Base-by-base conservation (phyloP, 2,113 vertebrate species). In the Odocoileus virginianus region DNA sequence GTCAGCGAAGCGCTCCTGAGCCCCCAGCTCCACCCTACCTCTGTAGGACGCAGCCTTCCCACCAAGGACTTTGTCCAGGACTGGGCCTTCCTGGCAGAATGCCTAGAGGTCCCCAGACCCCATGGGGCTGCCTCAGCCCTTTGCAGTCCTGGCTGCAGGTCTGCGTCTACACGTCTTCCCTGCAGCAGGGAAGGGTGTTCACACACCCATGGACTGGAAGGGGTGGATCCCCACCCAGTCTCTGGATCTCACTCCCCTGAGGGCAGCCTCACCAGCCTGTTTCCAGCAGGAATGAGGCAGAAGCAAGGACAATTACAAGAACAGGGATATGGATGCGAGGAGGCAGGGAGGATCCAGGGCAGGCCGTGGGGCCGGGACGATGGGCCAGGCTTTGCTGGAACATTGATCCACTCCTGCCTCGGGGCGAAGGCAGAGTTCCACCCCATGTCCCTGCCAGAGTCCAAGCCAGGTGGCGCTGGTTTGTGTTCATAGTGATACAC, bases 401-500 rank as follows among this genome's bases (percentile, higher is more conserved):
- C 33, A 10, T 4, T 2, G n/a, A 9, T 3, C 54, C n/a, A 0
- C 45, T 61, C 30, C 36, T 11, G 7, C 16, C 17, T 2, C 0
- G 0, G 6, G 25, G 8, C 1, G 0, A 25, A 17, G 79, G 55
- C 85, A 25, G 78, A 57, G 36, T 5, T 33, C 45, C 19, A 2
- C 95, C n/a, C 60, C 52, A 7, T 1, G 3, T 12, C 10, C 30
- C 71, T 15, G 9, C 23, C 19, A 1, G 47, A 15, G 61, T 25
- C 61, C 76, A 1, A 5, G 47, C 28, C 1, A 0, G 0, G 23
- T 13, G 54, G 58, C 23, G 2, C 7, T 28, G 45, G 23, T 40
- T 13, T 58, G 93, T 1, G 0, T 45, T 33, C 27, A 1, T 7
- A 8, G 60, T 1, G 19, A 52, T 1, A 0, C 16, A 0, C 1